Conservation (phyloP, 2,113 vertebrate species). For the Conger conger region DNA sequence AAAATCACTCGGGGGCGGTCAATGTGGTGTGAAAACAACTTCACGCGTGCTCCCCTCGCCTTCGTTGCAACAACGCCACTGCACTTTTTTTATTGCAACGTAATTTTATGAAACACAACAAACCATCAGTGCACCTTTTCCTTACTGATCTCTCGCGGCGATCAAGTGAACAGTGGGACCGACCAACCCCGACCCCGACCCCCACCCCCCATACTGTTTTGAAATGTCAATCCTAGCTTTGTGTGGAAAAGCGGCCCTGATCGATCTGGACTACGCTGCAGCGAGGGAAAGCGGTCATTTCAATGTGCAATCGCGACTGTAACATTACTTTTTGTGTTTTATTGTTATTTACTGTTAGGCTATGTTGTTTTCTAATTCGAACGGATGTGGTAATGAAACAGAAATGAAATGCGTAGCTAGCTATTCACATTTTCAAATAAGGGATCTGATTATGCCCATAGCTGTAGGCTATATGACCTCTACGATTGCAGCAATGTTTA, state of each 20-base stretch:
- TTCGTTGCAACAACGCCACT: not conserved
- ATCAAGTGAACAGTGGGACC: not conserved
- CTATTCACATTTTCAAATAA: not conserved
- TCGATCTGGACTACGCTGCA: not conserved
- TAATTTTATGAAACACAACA: not conserved
- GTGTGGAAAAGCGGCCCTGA: not conserved
- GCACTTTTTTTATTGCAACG: not conserved
- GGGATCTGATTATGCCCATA: not conserved
- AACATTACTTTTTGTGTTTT: not conserved
- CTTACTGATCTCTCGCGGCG: not conserved
- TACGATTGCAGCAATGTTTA: not conserved
- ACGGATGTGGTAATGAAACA: not conserved
- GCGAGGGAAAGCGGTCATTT: not conserved
- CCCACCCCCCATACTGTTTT: not conserved
- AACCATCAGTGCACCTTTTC: not conserved
- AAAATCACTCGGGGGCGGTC: not conserved
- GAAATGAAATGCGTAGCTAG: not conserved
- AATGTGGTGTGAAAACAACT: not conserved
- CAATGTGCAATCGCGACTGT: not conserved
- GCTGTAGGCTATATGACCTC: slow-evolving; percentile 5
- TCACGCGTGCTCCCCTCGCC: not conserved
- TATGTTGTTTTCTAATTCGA: not conserved
- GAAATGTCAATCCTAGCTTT: not conserved
- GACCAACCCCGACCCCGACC: not conserved
- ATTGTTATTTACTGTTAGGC: not conserved